These are phyloP conservation scores for Pseudopleuronectes americanus DNA, from an alignment of 2,797 vertebrate species.

Conservation along the genomic window DNA sequence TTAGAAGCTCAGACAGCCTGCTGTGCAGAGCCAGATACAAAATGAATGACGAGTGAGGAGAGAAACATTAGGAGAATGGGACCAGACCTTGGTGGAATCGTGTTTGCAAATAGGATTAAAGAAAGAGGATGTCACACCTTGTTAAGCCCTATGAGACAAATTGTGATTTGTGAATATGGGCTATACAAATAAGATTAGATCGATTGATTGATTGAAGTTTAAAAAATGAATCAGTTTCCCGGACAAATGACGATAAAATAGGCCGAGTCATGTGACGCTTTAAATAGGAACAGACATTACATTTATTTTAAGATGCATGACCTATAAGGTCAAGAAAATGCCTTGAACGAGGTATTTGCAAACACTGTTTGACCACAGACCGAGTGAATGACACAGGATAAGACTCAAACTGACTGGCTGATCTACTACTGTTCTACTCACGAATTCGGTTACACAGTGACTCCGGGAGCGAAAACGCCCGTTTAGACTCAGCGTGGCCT, in stretches of 20 bases:
- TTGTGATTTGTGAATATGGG: too few species aligned
- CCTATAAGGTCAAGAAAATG: neutral
- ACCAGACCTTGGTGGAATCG: conserved; percentile 45
- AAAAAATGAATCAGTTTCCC: neutral
- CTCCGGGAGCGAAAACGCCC: conserved; percentile 96
- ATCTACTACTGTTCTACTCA: conserved; percentile 84
- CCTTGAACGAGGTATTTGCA: conserved; percentile 35
- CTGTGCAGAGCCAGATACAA: conserved; percentile 44
- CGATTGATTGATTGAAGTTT: too few species aligned
- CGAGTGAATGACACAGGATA: conserved; percentile 38
- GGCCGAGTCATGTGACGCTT: neutral
- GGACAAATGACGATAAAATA: neutral
- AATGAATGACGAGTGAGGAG: conserved; percentile 41
- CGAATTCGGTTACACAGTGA: conserved; percentile 93
- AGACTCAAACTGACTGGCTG: neutral
- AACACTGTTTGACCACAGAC: conserved; percentile 45
- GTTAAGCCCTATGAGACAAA: too few species aligned
- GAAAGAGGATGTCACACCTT: too few species aligned
- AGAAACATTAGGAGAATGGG: conserved; percentile 57
- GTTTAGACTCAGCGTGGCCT: conserved; percentile 89
- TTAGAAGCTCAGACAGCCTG: conserved; percentile 59
- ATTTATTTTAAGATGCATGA: neutral
- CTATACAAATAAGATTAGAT: too few species aligned
- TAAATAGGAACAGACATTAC: neutral
- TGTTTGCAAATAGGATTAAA: conserved; percentile 45